phyloP scores from a whole-genome alignment of 2,113 vertebrate genomes.

The Lepisosteus oculatus region DNA sequence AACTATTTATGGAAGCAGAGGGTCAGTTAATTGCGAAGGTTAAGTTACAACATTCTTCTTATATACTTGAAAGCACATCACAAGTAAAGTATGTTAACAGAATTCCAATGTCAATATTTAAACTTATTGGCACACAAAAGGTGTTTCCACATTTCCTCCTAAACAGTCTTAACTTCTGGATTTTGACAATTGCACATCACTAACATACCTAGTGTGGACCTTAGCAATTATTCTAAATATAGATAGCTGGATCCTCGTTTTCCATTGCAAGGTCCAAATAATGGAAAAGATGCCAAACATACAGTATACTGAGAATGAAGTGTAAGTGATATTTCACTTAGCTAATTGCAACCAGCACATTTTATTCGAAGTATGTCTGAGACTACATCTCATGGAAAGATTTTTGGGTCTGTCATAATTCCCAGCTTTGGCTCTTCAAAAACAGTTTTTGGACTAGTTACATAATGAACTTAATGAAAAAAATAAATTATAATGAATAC shows the following conservation, averaged over 20 bases:
- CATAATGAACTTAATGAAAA: too few species aligned
- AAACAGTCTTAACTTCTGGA: constrained; percentile 23
- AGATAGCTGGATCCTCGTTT: constrained; percentile 39
- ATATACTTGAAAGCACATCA: constrained; percentile 28
- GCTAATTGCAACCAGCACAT: constrained; percentile 41
- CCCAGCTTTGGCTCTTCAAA: too few species aligned
- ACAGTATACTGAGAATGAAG: constrained; percentile 37
- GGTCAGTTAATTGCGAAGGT: constrained; percentile 18
- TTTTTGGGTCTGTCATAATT: constrained; percentile 17
- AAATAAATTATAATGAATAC: too few species aligned
- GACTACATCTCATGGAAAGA: constrained; percentile 30
- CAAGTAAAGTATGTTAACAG: constrained; percentile 32
- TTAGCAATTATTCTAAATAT: constrained; percentile 38
- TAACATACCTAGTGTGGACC: constrained; percentile 28
- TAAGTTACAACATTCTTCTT: constrained; percentile 28
- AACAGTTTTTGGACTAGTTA: too few species aligned
- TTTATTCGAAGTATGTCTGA: constrained; percentile 35
- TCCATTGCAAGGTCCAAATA: constrained; percentile 49
- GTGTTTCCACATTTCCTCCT: constrained; percentile 36
- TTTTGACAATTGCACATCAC: constrained; percentile 33
- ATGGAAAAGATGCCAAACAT: constrained; percentile 39
- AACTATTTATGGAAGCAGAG: constrained; percentile 14
- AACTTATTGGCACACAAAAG: constrained; percentile 27
- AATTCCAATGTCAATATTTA: constrained; percentile 42
- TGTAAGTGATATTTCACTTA: constrained; percentile 42